Evolutionary conservation across 2,888 invertebrate species (phyloP), one percentile per base, ranked within the genome.

Genomic region (Volucella zonaria): DNA sequence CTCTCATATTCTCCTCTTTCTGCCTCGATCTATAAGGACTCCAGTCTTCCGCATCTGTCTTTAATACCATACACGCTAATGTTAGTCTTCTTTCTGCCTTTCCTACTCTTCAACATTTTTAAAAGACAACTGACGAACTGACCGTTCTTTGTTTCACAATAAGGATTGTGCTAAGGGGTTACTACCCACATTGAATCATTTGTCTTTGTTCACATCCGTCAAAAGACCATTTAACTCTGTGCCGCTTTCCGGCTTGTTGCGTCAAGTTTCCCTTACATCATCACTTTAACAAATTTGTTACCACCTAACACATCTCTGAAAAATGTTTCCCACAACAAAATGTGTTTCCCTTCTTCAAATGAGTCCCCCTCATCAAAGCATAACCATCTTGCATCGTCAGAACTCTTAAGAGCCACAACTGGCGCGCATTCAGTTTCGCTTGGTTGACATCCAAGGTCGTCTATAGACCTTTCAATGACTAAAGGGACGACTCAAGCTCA

Each of bases 381-480:
- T 78, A 58, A 78, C 78, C 68, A 31, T 31, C 68, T 62, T 62
- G 51, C 68, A 74, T 78, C 49, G 40, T 62, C 73, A 74, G 68
- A 82, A 73, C 38, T 58, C 15, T 62, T 56, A 23, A 18, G 14
- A 59, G 2, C 18, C 40, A 66, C 62, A 42, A 68, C 49, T 31
- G 56, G 38, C 49, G 11, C 62, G 11, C 58, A 42, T 42, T 62
- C 43, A 38, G 82, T 78, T 78, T 61, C 68, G 82, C 61, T 78
- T 77, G 73, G 78, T n/a, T 82, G 67, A 62, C 56, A 78, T 43
- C 14, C 82, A 82, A 82, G 82, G 82, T 62, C 82, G 68, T 74
- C n/a, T 45, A 47, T 62, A 78, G 58, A 74, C 67, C 82, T 82
- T 82, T 68, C 10, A 73, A 68, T 45, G 58, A 45, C 14, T 74